phyloP scores from a whole-genome alignment of 1,140 invertebrate genomes.

The Cyrtorhinus lividipennis region DNA sequence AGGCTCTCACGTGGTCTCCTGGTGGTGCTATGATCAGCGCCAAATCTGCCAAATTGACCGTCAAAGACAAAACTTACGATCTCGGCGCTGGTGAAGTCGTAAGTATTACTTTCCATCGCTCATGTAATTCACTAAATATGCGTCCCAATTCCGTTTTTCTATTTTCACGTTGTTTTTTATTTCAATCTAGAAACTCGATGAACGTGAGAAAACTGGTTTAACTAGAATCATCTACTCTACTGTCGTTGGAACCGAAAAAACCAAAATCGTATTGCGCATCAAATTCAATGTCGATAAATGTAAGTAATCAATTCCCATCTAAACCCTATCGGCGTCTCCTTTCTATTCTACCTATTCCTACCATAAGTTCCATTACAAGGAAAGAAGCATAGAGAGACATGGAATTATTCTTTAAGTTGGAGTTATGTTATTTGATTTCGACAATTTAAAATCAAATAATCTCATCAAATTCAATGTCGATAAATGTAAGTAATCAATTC shows the following conservation, averaged over 20 bases:
- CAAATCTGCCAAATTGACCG: neutral
- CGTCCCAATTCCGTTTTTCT: no score
- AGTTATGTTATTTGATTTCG: no score
- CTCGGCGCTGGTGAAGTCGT: neutral
- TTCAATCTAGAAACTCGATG: neutral
- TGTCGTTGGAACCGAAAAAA: neutral
- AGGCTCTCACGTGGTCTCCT: neutral
- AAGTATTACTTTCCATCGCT: conserved; percentile 11
- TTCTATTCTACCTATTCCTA: no score
- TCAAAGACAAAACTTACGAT: neutral
- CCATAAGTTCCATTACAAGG: no score
- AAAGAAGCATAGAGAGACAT: no score
- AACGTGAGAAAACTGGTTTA: neutral
- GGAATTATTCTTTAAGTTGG: neutral
- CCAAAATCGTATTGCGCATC: neutral
- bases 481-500: conserved; percentile 7
- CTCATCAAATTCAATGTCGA: neutral
- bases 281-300: neutral
- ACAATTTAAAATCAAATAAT: no score
- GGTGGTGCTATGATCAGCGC: neutral
- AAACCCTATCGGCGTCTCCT: no score
- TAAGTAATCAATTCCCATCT: no score
- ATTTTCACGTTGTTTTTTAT: no score
- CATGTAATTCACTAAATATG: neutral
- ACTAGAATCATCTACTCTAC: neutral